phyloP scores from a whole-genome alignment of 2,113 vertebrate genomes.

The Probosciger aterrimus region DNA sequence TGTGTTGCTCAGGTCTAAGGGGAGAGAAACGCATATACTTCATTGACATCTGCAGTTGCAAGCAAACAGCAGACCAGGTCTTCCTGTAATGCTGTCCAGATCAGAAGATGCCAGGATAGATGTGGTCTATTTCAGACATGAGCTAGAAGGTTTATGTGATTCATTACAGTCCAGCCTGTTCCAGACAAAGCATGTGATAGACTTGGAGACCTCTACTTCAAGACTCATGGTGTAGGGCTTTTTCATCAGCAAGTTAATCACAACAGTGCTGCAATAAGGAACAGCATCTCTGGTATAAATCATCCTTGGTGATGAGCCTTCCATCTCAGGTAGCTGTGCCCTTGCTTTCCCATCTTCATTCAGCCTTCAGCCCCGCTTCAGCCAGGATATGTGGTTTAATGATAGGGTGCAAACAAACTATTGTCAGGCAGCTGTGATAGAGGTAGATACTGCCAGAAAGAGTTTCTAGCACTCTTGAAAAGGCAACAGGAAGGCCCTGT shows the following conservation, averaged over 20 bases:
- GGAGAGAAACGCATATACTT: not conserved
- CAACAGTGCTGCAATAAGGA: not conserved
- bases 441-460: not conserved
- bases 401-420: not conserved
- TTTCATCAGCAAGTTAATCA: not conserved
- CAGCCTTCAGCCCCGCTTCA: not conserved
- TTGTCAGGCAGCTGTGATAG: not conserved
- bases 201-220: not conserved
- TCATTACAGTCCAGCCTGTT: not conserved
- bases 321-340: not conserved
- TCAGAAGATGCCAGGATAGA: not conserved
- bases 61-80: not conserved
- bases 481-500: not conserved
- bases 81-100: not conserved
- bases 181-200: not conserved
- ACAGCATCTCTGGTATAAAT: not conserved
- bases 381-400: not conserved
- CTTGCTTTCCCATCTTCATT: not conserved
- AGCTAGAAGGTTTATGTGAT: not conserved
- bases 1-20: not conserved
- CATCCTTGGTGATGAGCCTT: not conserved
- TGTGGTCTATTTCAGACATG: not conserved
- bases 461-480: not conserved
- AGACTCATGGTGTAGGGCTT: not conserved
- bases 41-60: not conserved